Conservation (phyloP, 2,888 invertebrate species). For the Heteromurus nitidus region DNA sequence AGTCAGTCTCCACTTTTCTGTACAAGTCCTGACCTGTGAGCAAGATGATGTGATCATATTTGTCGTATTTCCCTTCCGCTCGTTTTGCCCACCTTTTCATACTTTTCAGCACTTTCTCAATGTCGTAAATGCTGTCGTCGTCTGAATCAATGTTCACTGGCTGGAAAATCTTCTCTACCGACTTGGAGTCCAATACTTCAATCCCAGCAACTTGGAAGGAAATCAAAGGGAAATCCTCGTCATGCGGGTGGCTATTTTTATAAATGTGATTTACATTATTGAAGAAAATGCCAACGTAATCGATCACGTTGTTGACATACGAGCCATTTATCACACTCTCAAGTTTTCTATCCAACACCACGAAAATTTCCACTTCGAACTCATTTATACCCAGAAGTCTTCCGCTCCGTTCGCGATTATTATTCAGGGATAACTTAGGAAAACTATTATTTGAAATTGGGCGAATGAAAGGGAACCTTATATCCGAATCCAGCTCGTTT, state of each 20-base stretch:
- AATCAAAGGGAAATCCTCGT: slow-evolving; percentile 17
- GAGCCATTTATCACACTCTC: neutral
- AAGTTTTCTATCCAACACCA: slow-evolving; percentile 18
- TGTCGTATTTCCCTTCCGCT: slow-evolving; percentile 14
- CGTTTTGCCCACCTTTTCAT: slow-evolving; percentile 7
- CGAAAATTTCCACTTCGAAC: slow-evolving; percentile 31
- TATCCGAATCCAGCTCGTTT: no score
- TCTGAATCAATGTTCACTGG: neutral
- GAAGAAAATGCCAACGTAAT: slow-evolving; percentile 24
- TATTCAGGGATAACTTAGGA: no score
- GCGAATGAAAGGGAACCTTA: no score
- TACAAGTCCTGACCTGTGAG: slow-evolving; percentile 48
- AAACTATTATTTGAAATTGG: no score
- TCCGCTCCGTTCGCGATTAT: neutral
- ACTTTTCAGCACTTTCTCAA: neutral
- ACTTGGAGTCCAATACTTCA: neutral
- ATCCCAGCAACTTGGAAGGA: neutral
- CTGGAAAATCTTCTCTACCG: slow-evolving; percentile 13
- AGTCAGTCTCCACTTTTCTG: slow-evolving; percentile 5
- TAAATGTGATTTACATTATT: slow-evolving; percentile 38
- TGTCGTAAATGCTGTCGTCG: slow-evolving; percentile 2
- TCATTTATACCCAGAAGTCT: neutral
- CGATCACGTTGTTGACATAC: neutral
- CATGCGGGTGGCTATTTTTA: neutral
- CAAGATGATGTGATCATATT: slow-evolving; percentile 39